These are phyloP conservation scores for Drosophila miranda DNA, from an alignment of 1,140 invertebrate species.

Conservation along the genomic window DNA sequence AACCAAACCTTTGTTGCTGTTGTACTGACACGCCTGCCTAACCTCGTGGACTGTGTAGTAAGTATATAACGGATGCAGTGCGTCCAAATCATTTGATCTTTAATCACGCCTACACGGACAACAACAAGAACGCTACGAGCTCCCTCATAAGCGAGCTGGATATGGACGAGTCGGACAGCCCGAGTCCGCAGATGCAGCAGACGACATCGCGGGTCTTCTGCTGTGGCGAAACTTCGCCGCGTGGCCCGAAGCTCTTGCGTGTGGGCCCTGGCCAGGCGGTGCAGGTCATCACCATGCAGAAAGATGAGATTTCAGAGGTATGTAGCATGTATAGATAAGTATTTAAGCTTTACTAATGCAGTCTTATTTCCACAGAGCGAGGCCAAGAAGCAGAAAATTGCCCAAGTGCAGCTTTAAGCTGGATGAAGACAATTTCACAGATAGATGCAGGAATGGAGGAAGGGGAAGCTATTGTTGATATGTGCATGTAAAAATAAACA, in stretches of 20 bases:
- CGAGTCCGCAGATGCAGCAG: slow-evolving; percentile 52
- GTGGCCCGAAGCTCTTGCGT: slow-evolving; percentile 54
- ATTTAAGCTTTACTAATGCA: background rate
- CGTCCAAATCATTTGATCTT: slow-evolving; percentile 65
- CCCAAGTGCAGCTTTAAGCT: slow-evolving; percentile 59
- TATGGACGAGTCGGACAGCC: slow-evolving; percentile 74
- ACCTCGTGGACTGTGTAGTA: slow-evolving; percentile 62
- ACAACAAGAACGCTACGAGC: slow-evolving; percentile 54
- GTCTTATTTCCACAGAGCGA: slow-evolving; percentile 32
- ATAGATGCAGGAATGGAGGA: slow-evolving; percentile 42
- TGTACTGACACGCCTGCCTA: slow-evolving; percentile 58
- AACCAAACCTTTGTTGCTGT: slow-evolving; percentile 58
- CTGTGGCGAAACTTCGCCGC: slow-evolving; percentile 62
- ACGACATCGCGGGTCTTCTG: slow-evolving; percentile 66
- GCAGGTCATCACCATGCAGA: slow-evolving; percentile 67
- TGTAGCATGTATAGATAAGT: background rate
- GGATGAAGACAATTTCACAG: slow-evolving; percentile 5
- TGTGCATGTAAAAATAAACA: slow-evolving; percentile 25
- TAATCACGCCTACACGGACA: slow-evolving; percentile 67
- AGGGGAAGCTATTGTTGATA: slow-evolving; percentile 42
- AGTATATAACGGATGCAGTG: slow-evolving; percentile 79
- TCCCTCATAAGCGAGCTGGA: slow-evolving; percentile 42
- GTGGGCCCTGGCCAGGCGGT: slow-evolving; percentile 73
- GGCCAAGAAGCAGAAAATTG: slow-evolving; percentile 66
- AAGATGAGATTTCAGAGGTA: slow-evolving; percentile 45